These are phyloP conservation scores for Musca vetustissima DNA, from an alignment of 1,140 invertebrate genomes.

Conservation along the genomic window DNA sequence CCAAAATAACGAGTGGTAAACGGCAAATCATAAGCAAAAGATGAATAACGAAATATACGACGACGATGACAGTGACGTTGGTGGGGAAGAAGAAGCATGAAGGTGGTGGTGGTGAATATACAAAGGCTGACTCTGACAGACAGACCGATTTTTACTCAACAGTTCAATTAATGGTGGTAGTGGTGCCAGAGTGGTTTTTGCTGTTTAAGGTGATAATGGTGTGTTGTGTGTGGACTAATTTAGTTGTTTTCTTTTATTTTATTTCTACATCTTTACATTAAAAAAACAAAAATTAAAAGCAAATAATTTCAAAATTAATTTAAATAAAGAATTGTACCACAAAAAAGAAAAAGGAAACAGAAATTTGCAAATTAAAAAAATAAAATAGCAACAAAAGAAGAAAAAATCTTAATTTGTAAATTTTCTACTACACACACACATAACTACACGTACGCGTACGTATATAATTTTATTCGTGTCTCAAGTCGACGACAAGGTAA, in stretches of 20 bases:
- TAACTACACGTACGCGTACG: too few relatives aligned
- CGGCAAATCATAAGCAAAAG: not conserved
- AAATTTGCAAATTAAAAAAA: too few relatives aligned
- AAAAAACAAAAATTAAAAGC: not conserved
- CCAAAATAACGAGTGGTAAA: too few relatives aligned
- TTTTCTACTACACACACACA: too few relatives aligned
- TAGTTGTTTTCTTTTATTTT: too few relatives aligned
- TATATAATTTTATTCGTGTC: too few relatives aligned
- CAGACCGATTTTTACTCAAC: slow-evolving; percentile 1
- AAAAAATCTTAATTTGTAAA: too few relatives aligned
- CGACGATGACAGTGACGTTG: not conserved
- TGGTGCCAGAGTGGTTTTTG: slow-evolving; percentile 18
- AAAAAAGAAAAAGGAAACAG: too few relatives aligned
- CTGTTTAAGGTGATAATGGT: slow-evolving; percentile 20
- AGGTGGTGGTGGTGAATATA: slow-evolving; percentile 1
- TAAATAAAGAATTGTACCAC: too few relatives aligned
- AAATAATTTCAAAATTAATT: too few relatives aligned
- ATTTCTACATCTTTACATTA: too few relatives aligned
- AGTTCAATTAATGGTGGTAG: slow-evolving; percentile 22
- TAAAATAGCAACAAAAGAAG: too few relatives aligned
- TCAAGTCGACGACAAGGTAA: not conserved
- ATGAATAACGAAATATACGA: not conserved
- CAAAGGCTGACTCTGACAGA: not conserved
- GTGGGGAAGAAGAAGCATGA: not conserved
- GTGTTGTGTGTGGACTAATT: slow-evolving; percentile 21